Conservation (phyloP, 2,888 invertebrate species). For the Rotaria socialis region DNA sequence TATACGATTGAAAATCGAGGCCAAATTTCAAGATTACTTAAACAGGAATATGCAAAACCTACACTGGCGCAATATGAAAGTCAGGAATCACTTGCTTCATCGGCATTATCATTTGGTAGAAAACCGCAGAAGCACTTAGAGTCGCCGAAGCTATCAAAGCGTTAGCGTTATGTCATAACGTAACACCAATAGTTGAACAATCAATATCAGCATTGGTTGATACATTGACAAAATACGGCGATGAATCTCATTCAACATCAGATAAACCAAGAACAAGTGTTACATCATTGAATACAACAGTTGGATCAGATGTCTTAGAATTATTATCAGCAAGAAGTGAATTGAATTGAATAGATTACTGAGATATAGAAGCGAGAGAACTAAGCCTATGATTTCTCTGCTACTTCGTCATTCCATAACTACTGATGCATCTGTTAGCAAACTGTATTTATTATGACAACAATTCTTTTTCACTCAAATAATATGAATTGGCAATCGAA, state of each 20-base stretch:
- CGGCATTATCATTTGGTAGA: not conserved
- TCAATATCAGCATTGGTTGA: not conserved
- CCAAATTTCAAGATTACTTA: constrained; percentile 39
- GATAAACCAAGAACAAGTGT: not conserved
- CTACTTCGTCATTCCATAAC: too few relatives aligned
- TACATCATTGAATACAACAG: not conserved
- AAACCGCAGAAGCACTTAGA: constrained; percentile 67
- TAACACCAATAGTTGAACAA: constrained; percentile 69
- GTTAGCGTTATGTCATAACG: constrained; percentile 93
- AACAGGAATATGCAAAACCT: constrained; percentile 35
- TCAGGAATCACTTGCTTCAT: not conserved
- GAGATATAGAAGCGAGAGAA: too few relatives aligned
- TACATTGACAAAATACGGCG: not conserved
- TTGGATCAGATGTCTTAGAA: not conserved
- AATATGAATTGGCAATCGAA: too few relatives aligned
- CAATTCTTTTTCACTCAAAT: too few relatives aligned
- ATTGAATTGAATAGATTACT: not conserved
- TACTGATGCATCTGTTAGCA: too few relatives aligned
- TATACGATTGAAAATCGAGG: constrained; percentile 68
- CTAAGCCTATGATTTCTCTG: too few relatives aligned
- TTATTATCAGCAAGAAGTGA: not conserved
- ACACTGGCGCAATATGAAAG: not conserved
- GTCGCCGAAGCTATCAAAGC: constrained; percentile 86
- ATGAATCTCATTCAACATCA: not conserved
- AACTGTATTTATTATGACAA: too few relatives aligned